Percentiles rank a stretch among this genome's conserved stretches.
Evolutionary conservation across 2,113 vertebrate genomes (phyloP).

Genomic region (Campylorhamphus procurvoides): DNA sequence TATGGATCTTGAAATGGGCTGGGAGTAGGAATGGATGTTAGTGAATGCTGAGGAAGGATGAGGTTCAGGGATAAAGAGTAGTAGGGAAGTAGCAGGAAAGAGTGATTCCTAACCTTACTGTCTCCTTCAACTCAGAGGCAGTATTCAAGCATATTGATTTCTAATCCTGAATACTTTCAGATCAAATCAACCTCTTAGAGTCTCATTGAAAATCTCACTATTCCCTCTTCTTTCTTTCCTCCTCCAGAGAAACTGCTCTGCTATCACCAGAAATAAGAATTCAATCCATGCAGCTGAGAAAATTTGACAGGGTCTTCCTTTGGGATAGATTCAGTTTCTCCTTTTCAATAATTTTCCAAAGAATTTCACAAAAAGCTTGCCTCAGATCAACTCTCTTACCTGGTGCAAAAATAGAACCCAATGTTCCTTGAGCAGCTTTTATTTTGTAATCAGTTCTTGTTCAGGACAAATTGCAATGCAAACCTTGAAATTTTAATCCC

Average conservation of each 20-base stretch:
- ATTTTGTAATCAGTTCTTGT: not conserved
- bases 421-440: not conserved
- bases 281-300: not conserved
- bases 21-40: not conserved
- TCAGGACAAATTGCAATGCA: not conserved
- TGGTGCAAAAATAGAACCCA: not conserved
- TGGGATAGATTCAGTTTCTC: not conserved
- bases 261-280: not conserved
- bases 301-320: not conserved
- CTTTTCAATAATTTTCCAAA: not conserved
- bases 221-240: not conserved
- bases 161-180: not conserved
- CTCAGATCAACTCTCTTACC: not conserved
- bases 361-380: not conserved
- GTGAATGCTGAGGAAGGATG: not conserved
- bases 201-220: not conserved
- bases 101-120: not conserved
- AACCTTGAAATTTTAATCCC: not conserved
- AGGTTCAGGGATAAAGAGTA: not conserved
- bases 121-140: not conserved
- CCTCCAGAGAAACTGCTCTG: accelerated
- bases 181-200: not conserved
- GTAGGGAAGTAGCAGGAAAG: not conserved
- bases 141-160: not conserved
- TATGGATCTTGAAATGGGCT: not conserved